phyloP scores from a whole-genome alignment of 37 sponge, comb jelly and placozoan genomes.

The Ephydatia muelleri region DNA sequence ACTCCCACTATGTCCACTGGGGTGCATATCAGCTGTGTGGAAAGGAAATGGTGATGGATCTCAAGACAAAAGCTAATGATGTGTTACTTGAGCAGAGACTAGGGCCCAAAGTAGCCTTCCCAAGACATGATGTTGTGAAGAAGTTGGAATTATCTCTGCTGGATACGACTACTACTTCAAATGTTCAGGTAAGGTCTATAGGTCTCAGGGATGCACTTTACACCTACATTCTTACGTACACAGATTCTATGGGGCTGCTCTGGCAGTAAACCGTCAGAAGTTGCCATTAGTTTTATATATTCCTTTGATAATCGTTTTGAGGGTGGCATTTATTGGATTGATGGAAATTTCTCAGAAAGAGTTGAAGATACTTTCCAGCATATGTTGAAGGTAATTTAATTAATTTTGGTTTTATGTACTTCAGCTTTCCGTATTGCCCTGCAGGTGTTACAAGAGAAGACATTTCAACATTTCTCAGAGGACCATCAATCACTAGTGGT shows the following conservation, averaged over 20 bases:
- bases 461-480: neutral
- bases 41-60: constrained; percentile 30
- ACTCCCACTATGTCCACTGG: constrained; percentile 76
- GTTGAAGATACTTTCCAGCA: neutral
- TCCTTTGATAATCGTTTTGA: constrained; percentile 22
- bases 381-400: neutral
- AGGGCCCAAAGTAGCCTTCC: constrained; percentile 18
- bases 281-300: constrained; percentile 37
- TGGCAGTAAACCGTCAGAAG: constrained; percentile 27
- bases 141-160: constrained; percentile 5
- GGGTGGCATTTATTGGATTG: constrained; percentile 62
- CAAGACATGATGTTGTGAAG: constrained; percentile 25
- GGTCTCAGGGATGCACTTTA: neutral
- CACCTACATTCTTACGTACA: neutral
- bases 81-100: neutral
- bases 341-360: neutral
- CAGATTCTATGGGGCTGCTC: neutral
- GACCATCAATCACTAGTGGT: neutral
- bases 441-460: too few species aligned
- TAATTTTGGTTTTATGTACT: neutral
- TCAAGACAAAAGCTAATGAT: neutral
- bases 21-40: constrained; percentile 73
- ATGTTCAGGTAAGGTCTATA: constrained; percentile 33
- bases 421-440: neutral
- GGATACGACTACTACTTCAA: constrained; percentile 30